Evolutionary conservation across 2,888 invertebrate species (phyloP).

Genomic region (Fabriciana adippe): DNA sequence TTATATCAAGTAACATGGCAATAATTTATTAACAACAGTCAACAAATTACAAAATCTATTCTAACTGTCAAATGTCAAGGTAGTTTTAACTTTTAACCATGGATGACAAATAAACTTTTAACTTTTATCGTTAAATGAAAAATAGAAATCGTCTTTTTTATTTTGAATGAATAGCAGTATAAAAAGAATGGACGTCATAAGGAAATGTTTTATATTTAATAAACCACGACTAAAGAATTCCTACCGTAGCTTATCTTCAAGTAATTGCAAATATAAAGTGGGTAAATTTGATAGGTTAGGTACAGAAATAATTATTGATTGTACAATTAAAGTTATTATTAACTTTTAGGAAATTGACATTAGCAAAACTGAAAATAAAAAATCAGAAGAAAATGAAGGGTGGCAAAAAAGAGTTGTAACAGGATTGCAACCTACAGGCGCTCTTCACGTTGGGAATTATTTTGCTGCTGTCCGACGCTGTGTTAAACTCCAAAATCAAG

Average conservation of each 20-base stretch:
- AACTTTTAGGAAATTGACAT: background rate
- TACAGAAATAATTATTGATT: background rate
- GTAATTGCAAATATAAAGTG: slow-evolving; percentile 15
- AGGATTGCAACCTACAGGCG: slow-evolving; percentile 98
- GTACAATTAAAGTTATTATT: background rate
- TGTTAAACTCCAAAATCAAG: slow-evolving; percentile 89
- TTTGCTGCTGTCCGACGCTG: slow-evolving; percentile 95
- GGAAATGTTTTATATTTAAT: slow-evolving; percentile 23
- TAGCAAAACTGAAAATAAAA: slow-evolving; percentile 5
- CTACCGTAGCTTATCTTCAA: slow-evolving; percentile 20
- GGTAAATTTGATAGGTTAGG: background rate
- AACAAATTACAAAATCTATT: too few species aligned
- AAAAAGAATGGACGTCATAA: slow-evolving; percentile 24
- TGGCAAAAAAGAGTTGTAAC: slow-evolving; percentile 89
- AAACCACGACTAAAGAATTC: slow-evolving; percentile 28
- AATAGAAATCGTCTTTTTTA: background rate
- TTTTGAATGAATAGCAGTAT: background rate
- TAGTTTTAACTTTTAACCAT: too few species aligned
- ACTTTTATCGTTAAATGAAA: background rate
- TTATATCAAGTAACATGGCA: too few species aligned
- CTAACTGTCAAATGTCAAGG: too few species aligned
- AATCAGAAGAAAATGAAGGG: slow-evolving; percentile 14
- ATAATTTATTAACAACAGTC: too few species aligned
- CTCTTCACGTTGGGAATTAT: slow-evolving; percentile 97
- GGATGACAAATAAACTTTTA: too few species aligned